These are phyloP conservation scores for Auanema sp. DNA, from an alignment of 2,888 invertebrate genomes.

Conservation along the genomic window DNA sequence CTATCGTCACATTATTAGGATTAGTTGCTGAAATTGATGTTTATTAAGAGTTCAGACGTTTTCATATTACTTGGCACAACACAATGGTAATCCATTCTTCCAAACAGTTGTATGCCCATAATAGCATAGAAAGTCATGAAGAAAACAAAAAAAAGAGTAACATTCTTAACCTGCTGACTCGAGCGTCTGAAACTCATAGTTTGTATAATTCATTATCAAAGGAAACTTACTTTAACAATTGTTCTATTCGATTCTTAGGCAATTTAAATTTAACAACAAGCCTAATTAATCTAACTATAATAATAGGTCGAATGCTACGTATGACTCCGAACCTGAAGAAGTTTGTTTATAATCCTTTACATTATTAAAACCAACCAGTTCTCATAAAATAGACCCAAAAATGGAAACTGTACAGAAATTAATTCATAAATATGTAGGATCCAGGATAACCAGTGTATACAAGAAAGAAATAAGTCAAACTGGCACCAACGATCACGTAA, in stretches of 20 bases:
- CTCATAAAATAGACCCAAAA: conserved; percentile 36
- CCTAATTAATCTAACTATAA: conserved; percentile 92
- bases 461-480: conserved; percentile 96
- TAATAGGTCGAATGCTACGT: conserved; percentile 90
- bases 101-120: conserved; percentile 97
- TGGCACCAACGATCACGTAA: conserved; percentile 89
- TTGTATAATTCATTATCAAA: conserved; percentile 1
- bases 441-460: conserved; percentile 93
- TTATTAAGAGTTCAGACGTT: not conserved
- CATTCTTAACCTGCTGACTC: conserved; percentile 99
- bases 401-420: conserved; percentile 31
- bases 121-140: conserved; percentile 99
- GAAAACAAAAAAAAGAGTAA: conserved; percentile 96
- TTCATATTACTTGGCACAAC: conserved; percentile 73
- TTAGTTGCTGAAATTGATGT: conserved; percentile 45
- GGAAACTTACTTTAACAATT: conserved; percentile 88
- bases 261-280: conserved; percentile 97
- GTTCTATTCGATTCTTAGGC: conserved; percentile 97
- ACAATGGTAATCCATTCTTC: conserved; percentile 94
- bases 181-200: conserved; percentile 81
- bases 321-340: conserved; percentile 77
- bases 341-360: not conserved
- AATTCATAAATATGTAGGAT: conserved; percentile 75
- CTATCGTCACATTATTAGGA: conserved; percentile 77
- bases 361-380: conserved; percentile 33